Evolutionary conservation across 1,140 invertebrate genomes (phyloP), one percentile per base, ranked within the genome.

Genomic region (Drosophila grimshawi): DNA sequence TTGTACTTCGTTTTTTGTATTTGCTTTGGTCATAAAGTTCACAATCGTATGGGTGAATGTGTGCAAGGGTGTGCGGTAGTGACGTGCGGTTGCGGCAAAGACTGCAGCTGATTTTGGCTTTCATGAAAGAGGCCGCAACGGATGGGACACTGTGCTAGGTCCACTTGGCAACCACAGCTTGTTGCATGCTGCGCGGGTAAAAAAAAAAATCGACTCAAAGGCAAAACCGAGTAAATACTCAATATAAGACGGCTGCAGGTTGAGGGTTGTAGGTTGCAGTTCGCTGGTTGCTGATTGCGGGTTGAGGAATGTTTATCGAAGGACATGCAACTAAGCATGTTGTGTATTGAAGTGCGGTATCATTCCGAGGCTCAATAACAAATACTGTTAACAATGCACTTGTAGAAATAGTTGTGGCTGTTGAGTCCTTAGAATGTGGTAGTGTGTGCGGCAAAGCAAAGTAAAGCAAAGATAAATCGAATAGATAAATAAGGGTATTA

Each of bases 21-120:
- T 62, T 57, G 67, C 76, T 59, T 72, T 76, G 79, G 60, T 76
- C 76, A 67, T 79, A 74, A 74, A 74, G 70, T 79, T 68, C 61
- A 37, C 43, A 64, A 45, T 8, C 73, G 72, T 19, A 32, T 55
- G 0, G 27, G 32, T 39, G 19, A 8, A 19, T 52, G 6, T 55
- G 41, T 68, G 33, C 60, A 37, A 4, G 48, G 32, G 10, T 62
- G 81, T 73, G 55, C 80, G 82, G 55, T 80, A 76, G 70, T 86
- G 82, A 82, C 82, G 83, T 86, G 82, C 55, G 82, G 82, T 86
- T 86, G 76, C 39, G 70, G 74, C 60, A 37, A 45, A 46, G 64
- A 60, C 61, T 73, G 74, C 19, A 76, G 69, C 63, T 81, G 67
- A 46, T 11, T 65, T 69, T 74, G 76, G 46, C 56, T 63, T 55